Evolutionary conservation across 2,888 invertebrate species (phyloP), one percentile per base, ranked within the genome.

Genomic region (Ophion ellenae): DNA sequence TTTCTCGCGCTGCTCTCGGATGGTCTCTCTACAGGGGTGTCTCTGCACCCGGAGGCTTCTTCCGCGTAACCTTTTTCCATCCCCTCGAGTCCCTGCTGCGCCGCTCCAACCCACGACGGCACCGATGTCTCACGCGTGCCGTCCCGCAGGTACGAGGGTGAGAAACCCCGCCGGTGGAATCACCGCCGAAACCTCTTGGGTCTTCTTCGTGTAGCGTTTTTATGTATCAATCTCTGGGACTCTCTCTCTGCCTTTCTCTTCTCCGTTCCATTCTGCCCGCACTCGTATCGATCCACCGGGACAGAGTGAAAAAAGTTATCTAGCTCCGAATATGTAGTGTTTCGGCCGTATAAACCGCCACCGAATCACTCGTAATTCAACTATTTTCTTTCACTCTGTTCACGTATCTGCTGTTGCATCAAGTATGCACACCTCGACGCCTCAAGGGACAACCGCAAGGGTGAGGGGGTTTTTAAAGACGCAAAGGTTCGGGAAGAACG

Each of bases 231-330:
- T 11, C 11, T 9, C 63, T 24, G 36, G 36, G 36, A 36, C 47
- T 53, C n/a, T 69, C 20, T 28, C 53, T 79, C 70, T 70, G 61
- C 45, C 28, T 45, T 40, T 59, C 14, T 17, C n/a, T 59, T 59
- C 45, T 32, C 10, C 11, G 10, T 53, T 32, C 59, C 53, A 64
- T 66, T 75, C 69, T 45, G 64, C 45, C 53, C 28, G 47, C 28
- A 36, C 40, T 7, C 47, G 69, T 81, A 85, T 85, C 84, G 84
- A 85, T 85, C 77, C 81, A 78, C 74, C 84, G 74, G 81, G 81
- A 85, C 84, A 85, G 78, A 85, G 84, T 78, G 81, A 85, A 85
- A 28, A 85, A 81, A 74, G 85, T 85, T 78, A 85, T 85, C 81
- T 78, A 57, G 45, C 77, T 61, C 69, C 5, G 36, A 36, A 36